Percentiles rank a stretch among this genome's conserved stretches.
Evolutionary conservation across 2,113 vertebrate genomes (phyloP).

Genomic region (Cyphomyrus discorhynchus): DNA sequence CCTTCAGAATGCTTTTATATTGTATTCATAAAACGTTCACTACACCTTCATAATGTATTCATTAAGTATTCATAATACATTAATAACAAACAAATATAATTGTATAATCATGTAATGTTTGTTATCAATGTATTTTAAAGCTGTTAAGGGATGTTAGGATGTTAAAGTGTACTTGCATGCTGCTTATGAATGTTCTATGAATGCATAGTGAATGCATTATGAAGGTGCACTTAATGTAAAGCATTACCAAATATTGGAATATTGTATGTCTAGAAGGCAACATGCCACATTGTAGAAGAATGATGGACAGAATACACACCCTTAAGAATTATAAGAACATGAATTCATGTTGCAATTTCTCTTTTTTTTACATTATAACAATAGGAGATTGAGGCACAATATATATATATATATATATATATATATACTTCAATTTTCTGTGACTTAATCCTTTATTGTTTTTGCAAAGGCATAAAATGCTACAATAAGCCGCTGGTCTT

Average conservation of each 20-base stretch:
- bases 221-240: no score
- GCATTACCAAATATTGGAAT: background rate
- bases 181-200: no score
- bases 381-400: background rate
- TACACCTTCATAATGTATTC: no score
- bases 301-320: background rate
- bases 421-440: background rate
- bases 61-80: no score
- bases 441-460: background rate
- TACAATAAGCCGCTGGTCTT: background rate
- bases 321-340: background rate
- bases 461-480: background rate
- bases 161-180: no score
- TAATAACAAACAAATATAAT: no score
- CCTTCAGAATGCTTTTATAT: no score
- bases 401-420: background rate
- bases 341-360: background rate
- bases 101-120: no score
- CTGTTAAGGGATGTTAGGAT: no score
- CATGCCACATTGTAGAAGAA: constrained; percentile 5
- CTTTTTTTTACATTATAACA: background rate
- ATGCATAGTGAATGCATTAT: no score
- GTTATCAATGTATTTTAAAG: no score
- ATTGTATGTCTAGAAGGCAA: background rate
- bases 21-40: no score